phyloP scores from a whole-genome alignment of 2,888 invertebrate species.

The Lasioglossum marginatum region DNA sequence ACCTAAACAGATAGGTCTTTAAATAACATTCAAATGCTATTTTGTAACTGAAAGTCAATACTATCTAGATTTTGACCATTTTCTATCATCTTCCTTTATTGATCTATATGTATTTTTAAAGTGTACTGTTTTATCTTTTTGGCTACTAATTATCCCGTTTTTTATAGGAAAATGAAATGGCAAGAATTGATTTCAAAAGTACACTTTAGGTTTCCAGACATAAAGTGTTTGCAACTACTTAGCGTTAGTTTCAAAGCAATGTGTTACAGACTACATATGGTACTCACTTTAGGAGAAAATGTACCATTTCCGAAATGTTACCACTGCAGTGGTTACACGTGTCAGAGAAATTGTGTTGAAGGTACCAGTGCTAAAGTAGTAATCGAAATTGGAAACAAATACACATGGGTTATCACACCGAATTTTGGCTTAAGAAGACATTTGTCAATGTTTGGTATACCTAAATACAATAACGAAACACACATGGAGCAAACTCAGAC shows the following conservation, averaged over 20 bases:
- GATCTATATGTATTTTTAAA: neutral
- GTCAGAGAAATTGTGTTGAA: slow-evolving; percentile 82
- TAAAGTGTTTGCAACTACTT: slow-evolving; percentile 81
- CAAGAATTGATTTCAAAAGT: slow-evolving; percentile 81
- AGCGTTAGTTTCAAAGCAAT: slow-evolving; percentile 83
- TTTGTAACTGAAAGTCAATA: neutral
- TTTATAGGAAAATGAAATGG: slow-evolving; percentile 83
- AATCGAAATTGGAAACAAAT: slow-evolving; percentile 84
- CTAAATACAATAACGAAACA: slow-evolving; percentile 79
- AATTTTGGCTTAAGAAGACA: slow-evolving; percentile 81
- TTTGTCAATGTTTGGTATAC: slow-evolving; percentile 83
- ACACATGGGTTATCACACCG: slow-evolving; percentile 83
- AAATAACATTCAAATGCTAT: neutral
- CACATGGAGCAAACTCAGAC: slow-evolving; percentile 74
- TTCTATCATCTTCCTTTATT: neutral
- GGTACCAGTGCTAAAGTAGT: slow-evolving; percentile 82
- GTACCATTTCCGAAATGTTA: slow-evolving; percentile 82
- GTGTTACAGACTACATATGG: slow-evolving; percentile 83
- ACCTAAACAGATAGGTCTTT: too few relatives aligned
- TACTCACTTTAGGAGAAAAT: slow-evolving; percentile 79
- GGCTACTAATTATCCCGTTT: neutral
- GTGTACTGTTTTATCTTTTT: neutral
- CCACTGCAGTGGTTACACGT: slow-evolving; percentile 83
- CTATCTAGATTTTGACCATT: neutral
- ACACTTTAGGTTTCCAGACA: slow-evolving; percentile 82